Percentiles rank a stretch among this genome's conserved stretches.
Evolutionary conservation across 2,888 invertebrate genomes (phyloP).

Genomic region (Drosophila kambysellisi): DNA sequence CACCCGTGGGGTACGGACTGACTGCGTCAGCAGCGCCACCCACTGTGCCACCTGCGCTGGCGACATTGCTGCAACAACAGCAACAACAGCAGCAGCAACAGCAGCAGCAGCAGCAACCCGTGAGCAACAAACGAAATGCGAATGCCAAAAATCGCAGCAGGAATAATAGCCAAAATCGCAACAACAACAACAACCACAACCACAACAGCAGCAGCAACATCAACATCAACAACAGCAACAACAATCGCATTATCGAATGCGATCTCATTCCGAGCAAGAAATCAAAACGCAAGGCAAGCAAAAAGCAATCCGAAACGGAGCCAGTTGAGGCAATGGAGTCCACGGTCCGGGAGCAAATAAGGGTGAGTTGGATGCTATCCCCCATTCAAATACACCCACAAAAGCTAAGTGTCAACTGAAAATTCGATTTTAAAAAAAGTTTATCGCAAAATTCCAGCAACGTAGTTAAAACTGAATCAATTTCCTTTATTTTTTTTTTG

Average conservation of each 20-base stretch:
- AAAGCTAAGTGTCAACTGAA: not conserved
- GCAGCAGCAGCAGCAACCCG: conserved; percentile 37
- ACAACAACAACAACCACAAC: conserved; percentile 3
- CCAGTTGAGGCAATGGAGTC: conserved; percentile 54
- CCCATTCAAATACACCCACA: not conserved
- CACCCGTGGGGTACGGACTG: conserved; percentile 73
- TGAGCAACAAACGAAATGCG: conserved; percentile 44
- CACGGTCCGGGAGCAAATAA: conserved; percentile 78
- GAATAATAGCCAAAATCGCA: conserved; percentile 33
- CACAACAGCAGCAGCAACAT: conserved; percentile 9
- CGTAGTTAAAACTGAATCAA: not conserved
- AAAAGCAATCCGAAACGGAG: conserved; percentile 44
- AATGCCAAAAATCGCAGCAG: conserved; percentile 44
- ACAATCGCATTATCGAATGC: conserved; percentile 82
- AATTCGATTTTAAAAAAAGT: not conserved
- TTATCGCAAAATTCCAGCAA: not conserved
- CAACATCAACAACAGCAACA: conserved; percentile 49
- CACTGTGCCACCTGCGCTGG: conserved; percentile 54
- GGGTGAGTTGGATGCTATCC: conserved; percentile 55
- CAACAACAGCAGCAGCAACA: conserved; percentile 48
- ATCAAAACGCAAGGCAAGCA: conserved; percentile 74
- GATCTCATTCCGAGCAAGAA: conserved; percentile 83
- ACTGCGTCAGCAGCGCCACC: conserved; percentile 24
- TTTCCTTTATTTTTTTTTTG: conserved; percentile 2
- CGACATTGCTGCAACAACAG: conserved; percentile 57